Evolutionary conservation across 2,797 vertebrate species (phyloP).

Genomic region (Esox masquinongy): DNA sequence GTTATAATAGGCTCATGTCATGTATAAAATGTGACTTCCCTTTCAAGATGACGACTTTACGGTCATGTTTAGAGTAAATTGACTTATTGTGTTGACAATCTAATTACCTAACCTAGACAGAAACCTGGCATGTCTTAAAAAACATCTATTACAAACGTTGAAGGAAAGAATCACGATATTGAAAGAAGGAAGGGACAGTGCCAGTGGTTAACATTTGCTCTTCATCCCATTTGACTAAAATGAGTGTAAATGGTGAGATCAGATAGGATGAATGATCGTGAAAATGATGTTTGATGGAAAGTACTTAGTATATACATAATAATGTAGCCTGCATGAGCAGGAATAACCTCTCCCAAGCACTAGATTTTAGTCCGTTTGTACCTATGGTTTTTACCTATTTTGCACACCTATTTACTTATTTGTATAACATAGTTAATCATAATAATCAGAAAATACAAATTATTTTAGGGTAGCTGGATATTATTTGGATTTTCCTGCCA

Average conservation of each 20-base stretch:
- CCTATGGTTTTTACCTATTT: too few species aligned
- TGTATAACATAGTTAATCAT: not conserved
- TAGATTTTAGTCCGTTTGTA: too few species aligned
- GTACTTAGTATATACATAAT: too few species aligned
- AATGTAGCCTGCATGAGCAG: too few species aligned
- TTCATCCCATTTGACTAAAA: too few species aligned
- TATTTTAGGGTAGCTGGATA: not conserved
- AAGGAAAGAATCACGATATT: not conserved
- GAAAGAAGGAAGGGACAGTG: too few species aligned
- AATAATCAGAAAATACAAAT: not conserved
- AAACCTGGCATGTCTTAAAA: not conserved
- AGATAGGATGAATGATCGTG: too few species aligned
- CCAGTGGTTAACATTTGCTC: too few species aligned
- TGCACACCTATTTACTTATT: not conserved
- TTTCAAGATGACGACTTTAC: slow-evolving; percentile 16
- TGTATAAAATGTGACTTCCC: not conserved
- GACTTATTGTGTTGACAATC: not conserved
- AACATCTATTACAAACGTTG: not conserved
- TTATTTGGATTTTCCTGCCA: too few species aligned
- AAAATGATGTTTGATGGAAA: too few species aligned
- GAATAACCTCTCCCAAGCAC: too few species aligned
- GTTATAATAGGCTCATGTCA: slow-evolving; percentile 19
- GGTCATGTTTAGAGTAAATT: slow-evolving; percentile 7
- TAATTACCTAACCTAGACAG: not conserved
- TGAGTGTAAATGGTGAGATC: too few species aligned